phyloP scores from a whole-genome alignment of 2,113 vertebrate genomes.

The Eolophus roseicapilla region DNA sequence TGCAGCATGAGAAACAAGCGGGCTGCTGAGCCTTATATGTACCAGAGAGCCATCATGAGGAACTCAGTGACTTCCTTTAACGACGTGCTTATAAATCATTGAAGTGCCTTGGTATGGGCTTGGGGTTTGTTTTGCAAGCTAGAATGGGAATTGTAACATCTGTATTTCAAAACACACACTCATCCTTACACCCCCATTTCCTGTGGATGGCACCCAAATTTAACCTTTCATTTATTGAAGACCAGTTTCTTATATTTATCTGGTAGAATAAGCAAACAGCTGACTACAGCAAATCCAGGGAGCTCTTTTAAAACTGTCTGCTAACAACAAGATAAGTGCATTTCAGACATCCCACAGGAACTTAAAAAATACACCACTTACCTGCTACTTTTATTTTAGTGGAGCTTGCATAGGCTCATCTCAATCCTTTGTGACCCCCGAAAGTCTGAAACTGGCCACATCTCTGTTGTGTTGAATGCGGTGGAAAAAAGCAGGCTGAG shows the following conservation, averaged over 20 bases:
- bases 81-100: slow-evolving; percentile 39
- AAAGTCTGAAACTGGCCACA: not conserved
- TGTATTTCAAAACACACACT: slow-evolving; percentile 42
- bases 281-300: not conserved
- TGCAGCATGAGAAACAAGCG: not conserved
- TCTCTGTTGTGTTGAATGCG: not conserved
- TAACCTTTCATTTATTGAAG: slow-evolving; percentile 46
- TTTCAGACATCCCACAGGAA: slow-evolving; percentile 30
- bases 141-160: slow-evolving; percentile 48
- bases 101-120: not conserved
- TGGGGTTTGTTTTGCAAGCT: slow-evolving; percentile 51
- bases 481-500: not conserved
- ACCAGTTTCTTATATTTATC: not conserved
- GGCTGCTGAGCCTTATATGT: not conserved
- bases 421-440: not conserved
- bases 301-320: not conserved
- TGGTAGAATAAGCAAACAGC: slow-evolving; percentile 15
- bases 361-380: not conserved
- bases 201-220: slow-evolving; percentile 33
- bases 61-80: not conserved
- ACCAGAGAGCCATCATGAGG: not conserved
- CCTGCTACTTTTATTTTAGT: not conserved
- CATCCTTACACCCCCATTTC: slow-evolving; percentile 8
- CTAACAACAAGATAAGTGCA: slow-evolving; percentile 19
- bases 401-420: not conserved